Evolutionary conservation across 2,797 vertebrate genomes (phyloP), one percentile per base, ranked within the genome.

Genomic region (Neomorphus geoffroyi): DNA sequence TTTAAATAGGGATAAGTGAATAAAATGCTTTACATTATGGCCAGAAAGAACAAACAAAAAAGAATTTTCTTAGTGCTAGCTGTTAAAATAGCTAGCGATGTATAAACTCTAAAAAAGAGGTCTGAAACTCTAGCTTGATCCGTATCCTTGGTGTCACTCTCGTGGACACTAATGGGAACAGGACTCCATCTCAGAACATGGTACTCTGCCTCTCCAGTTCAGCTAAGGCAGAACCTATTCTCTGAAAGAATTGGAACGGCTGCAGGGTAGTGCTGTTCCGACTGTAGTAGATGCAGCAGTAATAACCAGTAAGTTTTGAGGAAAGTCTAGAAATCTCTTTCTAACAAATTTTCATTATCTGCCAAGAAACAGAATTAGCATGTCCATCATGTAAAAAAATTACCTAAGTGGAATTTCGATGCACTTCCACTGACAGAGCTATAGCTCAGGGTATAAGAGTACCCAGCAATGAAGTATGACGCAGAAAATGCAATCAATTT

Each of bases 1-100:
- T 64, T 91, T 41, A 81, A 90, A 73, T 32, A 82, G 64, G 53
- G 43, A 73, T 92, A 93, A 87, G 56, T 87, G 73, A 94, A 79
- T 77, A 77, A 95, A 96, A 80, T 65, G 24, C 7, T 92, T 72
- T 86, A 69, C 60, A 62, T 28, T 56, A 78, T 70, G 50, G 35
- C 37, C 81, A 95, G 64, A 95, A 94, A 88, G 54, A 87, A 88
- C 74, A 96, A 94, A 91, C 11, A 48, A 86, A 69, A 79, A 83
- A 85, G 74, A 54, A 1, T 1, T 2, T 69, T 82, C 54, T 70
- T 69, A 33, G 26, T 84, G 23, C 39, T 72, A 97, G 91, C 85
- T 75, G 46, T 80, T 86, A 95, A 97, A 96, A 86, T 23, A 94
- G 75, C 94, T 14, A 67, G 26, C 53, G 96, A 88, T 23, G 11